These are phyloP conservation scores for Drosophila paranaensis DNA, from an alignment of 2,888 invertebrate genomes.

Conservation along the genomic window DNA sequence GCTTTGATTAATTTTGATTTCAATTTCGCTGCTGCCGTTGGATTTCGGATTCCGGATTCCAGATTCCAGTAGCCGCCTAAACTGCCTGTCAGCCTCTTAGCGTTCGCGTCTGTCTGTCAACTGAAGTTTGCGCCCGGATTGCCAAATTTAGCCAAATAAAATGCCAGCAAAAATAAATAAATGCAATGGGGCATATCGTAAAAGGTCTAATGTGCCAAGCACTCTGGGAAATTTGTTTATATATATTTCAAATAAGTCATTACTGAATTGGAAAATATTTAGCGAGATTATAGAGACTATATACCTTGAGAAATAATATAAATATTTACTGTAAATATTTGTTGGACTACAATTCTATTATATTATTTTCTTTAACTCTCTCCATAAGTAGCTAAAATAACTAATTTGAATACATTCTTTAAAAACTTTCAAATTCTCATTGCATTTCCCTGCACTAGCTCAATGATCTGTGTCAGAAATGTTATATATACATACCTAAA, in stretches of 20 bases:
- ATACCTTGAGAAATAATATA: too few species aligned
- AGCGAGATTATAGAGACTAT: background rate
- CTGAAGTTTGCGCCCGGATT: conserved; percentile 47
- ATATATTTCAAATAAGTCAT: background rate
- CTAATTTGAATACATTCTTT: too few species aligned
- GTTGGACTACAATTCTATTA: too few species aligned
- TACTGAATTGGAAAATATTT: background rate
- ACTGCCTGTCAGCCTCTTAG: conserved; percentile 48
- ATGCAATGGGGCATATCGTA: background rate
- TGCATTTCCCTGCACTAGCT: too few species aligned
- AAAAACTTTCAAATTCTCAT: too few species aligned
- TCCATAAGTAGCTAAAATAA: too few species aligned
- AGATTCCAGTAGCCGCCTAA: conserved; percentile 62
- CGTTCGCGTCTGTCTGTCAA: conserved; percentile 67
- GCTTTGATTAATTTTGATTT: conserved; percentile 75
- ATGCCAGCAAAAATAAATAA: background rate
- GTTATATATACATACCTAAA: too few species aligned
- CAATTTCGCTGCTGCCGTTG: conserved; percentile 60
- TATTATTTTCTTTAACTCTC: too few species aligned
- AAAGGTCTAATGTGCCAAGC: background rate
- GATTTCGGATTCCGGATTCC: conserved; percentile 5
- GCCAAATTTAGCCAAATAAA: conserved; percentile 21
- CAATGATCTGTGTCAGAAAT: too few species aligned
- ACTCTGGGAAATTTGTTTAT: background rate
- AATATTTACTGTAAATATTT: too few species aligned